Base-by-base conservation (phyloP, 2,797 vertebrate genomes). In the Zalophus californianus region DNA sequence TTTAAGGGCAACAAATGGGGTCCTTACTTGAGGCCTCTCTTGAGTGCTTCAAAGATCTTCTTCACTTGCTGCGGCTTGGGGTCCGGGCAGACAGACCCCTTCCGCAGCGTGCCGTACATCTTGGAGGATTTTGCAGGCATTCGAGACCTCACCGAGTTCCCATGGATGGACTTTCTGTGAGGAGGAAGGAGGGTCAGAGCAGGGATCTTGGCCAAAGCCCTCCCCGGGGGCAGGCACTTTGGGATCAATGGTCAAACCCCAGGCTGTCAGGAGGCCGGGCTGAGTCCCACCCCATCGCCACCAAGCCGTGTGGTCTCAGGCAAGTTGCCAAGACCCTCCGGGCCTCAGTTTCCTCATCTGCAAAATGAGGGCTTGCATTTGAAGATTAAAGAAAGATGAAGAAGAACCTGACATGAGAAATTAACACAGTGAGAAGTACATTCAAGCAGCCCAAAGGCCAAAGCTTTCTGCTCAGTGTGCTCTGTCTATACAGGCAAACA, bases 21-120 rank as follows among this genome's bases (percentile, higher is more conserved):
- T 95, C 70, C 99, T 98, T 99, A 99, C 99, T 99, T 99, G 88
- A 99, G 99, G 97, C 99, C 99, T 98, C 99, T 99, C 96, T 99
- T 99, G 97, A 99, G 98, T 2, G 99, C 99, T 95, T 99, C 99
- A 96, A 99, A 99, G 98, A 99, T 99, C 96, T 97, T 98, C 99
- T 99, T 99, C 95, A 99, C 99, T 97, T 99, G 99, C 90, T 99
- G 99, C 0, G 99, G 99, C 98, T 99, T 98, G 83, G 98, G 99
- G 58, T 99, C 99, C 86, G 97, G 98, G 96, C 98, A 44, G 15
- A 97, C 96, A 0, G 98, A 38, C 52, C 98, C 98, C 98, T 99
- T 98, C 96, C 98, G 93, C 98, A 99, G 96, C 29, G 98, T 99
- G n/a, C 98, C 97, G 0, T 99, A 99, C 66, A 97, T 98, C 98